phyloP scores from a whole-genome alignment of 2,888 invertebrate species.

The Agrilus mali region DNA sequence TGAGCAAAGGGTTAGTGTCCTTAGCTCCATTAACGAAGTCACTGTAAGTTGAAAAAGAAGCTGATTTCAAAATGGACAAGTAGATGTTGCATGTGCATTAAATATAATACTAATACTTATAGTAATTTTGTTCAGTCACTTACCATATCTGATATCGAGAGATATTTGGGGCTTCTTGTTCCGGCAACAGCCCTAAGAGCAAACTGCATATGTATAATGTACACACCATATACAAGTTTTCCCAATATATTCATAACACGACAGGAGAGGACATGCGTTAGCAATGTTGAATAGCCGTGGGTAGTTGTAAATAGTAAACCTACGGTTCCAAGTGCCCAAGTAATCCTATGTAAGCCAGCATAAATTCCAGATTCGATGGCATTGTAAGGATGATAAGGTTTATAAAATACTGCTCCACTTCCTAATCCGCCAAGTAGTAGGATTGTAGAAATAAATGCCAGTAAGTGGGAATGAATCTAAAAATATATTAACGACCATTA shows the following conservation, averaged over 20 bases:
- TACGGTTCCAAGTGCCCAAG: slow-evolving; percentile 41
- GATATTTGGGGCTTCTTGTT: slow-evolving; percentile 35
- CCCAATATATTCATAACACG: slow-evolving; percentile 45
- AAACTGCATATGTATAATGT: slow-evolving; percentile 42
- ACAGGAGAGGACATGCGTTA: slow-evolving; percentile 41
- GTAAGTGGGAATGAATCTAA: slow-evolving; percentile 38
- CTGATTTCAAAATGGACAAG: too few species aligned
- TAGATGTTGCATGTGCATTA: too few species aligned
- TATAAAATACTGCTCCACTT: slow-evolving; percentile 39
- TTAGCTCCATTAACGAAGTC: too few species aligned
- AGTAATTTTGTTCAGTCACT: slow-evolving; percentile 14
- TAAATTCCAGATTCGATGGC: slow-evolving; percentile 41
- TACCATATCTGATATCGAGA: slow-evolving; percentile 30
- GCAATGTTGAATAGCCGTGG: slow-evolving; percentile 32
- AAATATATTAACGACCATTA: slow-evolving; percentile 15
- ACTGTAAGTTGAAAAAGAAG: too few species aligned
- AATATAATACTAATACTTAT: not conserved
- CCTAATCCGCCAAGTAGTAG: slow-evolving; percentile 37
- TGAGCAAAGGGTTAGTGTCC: too few species aligned
- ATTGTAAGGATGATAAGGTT: slow-evolving; percentile 36
- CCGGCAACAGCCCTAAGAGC: slow-evolving; percentile 37
- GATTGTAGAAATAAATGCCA: slow-evolving; percentile 31
- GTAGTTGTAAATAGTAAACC: slow-evolving; percentile 39
- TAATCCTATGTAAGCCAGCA: slow-evolving; percentile 42
- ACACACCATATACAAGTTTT: slow-evolving; percentile 45